Percentiles rank a stretch among this genome's conserved stretches.
These are phyloP conservation scores for Xylota sylvarum DNA, from an alignment of 2,888 invertebrate species.

Conservation along the genomic window DNA sequence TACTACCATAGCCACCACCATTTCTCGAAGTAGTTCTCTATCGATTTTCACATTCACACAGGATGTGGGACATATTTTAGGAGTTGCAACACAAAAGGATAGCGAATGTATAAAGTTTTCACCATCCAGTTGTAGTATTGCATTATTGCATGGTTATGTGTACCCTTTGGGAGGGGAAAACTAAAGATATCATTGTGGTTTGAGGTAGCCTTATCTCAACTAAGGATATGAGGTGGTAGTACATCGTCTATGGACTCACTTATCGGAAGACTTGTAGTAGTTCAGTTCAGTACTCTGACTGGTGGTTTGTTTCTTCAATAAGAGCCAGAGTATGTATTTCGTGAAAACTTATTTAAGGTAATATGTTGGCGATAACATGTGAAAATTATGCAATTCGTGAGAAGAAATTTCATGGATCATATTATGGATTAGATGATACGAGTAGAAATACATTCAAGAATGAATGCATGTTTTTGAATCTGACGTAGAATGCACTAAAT, in stretches of 20 bases:
- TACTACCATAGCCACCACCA: slow-evolving; percentile 3
- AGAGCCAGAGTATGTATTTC: background rate
- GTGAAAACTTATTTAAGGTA: slow-evolving; percentile 5
- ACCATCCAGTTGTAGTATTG: slow-evolving; percentile 19
- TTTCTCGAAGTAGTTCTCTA: slow-evolving; percentile 1
- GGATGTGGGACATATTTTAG: slow-evolving; percentile 22
- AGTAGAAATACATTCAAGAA: too few relatives aligned
- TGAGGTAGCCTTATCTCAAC: slow-evolving; percentile 20
- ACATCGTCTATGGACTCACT: slow-evolving; percentile 35
- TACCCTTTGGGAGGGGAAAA: background rate
- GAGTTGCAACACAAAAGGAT: background rate
- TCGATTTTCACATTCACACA: slow-evolving; percentile 33
- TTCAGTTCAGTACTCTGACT: slow-evolving; percentile 12
- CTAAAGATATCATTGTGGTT: background rate
- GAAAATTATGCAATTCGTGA: background rate
- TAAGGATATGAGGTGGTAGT: slow-evolving; percentile 1
- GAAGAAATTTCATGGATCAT: too few relatives aligned
- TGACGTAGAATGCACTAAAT: too few relatives aligned
- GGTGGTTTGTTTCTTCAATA: slow-evolving; percentile 22
- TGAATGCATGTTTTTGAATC: too few relatives aligned
- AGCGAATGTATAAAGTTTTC: slow-evolving; percentile 13
- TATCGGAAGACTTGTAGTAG: slow-evolving; percentile 22
- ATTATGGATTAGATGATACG: too few relatives aligned
- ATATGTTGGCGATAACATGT: slow-evolving; percentile 8
- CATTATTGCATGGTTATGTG: slow-evolving; percentile 25